A percentile compares a stretch with the other conserved stretches of the same genome.
phyloP scores from a whole-genome alignment of 2,888 invertebrate genomes.

The Stenodema calcarata region DNA sequence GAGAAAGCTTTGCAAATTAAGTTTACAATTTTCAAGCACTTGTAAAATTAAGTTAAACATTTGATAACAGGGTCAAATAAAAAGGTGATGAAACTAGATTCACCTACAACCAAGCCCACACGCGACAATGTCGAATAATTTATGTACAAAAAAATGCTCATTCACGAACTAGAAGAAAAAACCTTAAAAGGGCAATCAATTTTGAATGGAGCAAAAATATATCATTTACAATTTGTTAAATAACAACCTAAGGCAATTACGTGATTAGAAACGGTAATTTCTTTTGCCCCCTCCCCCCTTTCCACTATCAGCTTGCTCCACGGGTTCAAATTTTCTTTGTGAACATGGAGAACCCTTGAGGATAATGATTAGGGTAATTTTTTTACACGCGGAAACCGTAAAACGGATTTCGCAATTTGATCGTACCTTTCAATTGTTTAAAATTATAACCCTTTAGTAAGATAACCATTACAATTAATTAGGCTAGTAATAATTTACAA shows the following conservation, averaged over 20 bases:
- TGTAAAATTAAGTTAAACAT: not conserved
- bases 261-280: not conserved
- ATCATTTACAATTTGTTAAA: conserved; percentile 10
- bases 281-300: not conserved
- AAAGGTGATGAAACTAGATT: no score
- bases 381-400: not conserved
- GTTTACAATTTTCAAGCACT: not conserved
- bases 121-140: not conserved
- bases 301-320: not conserved
- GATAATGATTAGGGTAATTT: not conserved
- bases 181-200: not conserved
- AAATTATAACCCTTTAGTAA: not conserved
- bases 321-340: not conserved
- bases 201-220: conserved; percentile 25
- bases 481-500: conserved; percentile 41
- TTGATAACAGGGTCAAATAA: not conserved
- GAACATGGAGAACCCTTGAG: not conserved
- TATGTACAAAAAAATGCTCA: not conserved
- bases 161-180: not conserved
- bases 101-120: not conserved
- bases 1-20: not conserved
- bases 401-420: not conserved
- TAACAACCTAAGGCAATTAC: conserved; percentile 36
- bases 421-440: not conserved
- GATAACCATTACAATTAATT: conserved; percentile 17